Evolutionary conservation across 2,797 vertebrate genomes (phyloP).

Genomic region (Anguilla megastoma): DNA sequence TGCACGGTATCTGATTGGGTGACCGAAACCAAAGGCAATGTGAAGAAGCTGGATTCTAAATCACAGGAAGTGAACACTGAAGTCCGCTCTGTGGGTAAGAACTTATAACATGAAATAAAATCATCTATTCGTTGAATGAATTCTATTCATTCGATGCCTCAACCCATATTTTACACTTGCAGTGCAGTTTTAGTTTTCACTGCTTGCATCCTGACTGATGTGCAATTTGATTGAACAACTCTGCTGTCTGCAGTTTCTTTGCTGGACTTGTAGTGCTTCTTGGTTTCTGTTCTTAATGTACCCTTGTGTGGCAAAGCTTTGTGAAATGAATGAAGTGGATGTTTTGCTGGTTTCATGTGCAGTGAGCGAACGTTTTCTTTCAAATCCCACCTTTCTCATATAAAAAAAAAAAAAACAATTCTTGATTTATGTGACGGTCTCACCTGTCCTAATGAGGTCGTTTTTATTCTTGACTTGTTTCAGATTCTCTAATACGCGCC

Average conservation of each 20-base stretch:
- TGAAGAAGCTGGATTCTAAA: slow-evolving; percentile 52
- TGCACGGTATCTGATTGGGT: slow-evolving; percentile 80
- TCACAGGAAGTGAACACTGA: slow-evolving; percentile 48
- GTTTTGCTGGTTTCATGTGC: neutral
- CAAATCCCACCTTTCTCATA: neutral
- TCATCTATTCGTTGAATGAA: neutral
- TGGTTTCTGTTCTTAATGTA: neutral
- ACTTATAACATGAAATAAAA: neutral
- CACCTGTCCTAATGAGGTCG: neutral
- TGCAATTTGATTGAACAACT: neutral
- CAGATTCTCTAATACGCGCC: slow-evolving; percentile 58
- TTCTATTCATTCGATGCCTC: neutral
- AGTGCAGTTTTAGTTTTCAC: neutral
- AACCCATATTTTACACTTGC: neutral
- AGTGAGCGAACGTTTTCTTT: neutral
- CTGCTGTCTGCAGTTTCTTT: neutral
- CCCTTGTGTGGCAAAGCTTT: neutral
- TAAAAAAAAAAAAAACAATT: neutral
- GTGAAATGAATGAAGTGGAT: neutral
- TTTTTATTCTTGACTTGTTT: slow-evolving; percentile 22
- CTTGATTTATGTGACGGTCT: neutral
- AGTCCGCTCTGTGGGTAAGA: slow-evolving; percentile 61
- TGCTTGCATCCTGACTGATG: neutral
- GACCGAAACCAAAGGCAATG: slow-evolving; percentile 39
- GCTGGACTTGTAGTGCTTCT: neutral